Percentiles rank a stretch among this genome's conserved stretches.
Conservation (phyloP, 1,140 invertebrate species). For the Drosophila malerkotliana region DNA sequence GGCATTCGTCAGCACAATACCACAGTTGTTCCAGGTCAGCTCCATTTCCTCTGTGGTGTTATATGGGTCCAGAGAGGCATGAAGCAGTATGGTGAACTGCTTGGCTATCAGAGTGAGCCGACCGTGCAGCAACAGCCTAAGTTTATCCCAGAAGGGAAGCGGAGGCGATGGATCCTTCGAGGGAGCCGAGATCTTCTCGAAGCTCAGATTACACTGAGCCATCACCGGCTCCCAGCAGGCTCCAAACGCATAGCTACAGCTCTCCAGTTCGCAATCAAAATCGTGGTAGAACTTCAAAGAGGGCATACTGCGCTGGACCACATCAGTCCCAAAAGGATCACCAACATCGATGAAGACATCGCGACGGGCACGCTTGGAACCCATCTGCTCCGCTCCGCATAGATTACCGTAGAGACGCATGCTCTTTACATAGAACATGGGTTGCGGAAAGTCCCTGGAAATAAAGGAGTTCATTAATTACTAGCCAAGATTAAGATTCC, state of each 20-base stretch:
- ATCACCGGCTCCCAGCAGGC: conserved; percentile 99
- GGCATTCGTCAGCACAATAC: conserved; percentile 98
- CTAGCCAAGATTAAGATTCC: background rate
- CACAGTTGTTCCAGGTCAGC: conserved; percentile 95
- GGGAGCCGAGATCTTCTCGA: conserved; percentile 93
- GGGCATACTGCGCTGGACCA: conserved; percentile 94
- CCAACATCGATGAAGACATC: conserved; percentile 90
- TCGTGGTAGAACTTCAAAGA: conserved; percentile 99
- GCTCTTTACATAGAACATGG: conserved; percentile 92
- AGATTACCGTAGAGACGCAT: conserved; percentile 95
- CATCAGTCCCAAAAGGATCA: conserved; percentile 89
- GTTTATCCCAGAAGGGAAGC: conserved; percentile 99
- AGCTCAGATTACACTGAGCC: conserved; percentile 96
- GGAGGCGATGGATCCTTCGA: conserved; percentile 97
- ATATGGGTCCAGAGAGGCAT: conserved; percentile 98
- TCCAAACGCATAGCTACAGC: conserved; percentile 96
- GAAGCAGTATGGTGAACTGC: conserved; percentile 94
- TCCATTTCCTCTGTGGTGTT: conserved; percentile 99
- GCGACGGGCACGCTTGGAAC: conserved; percentile 90
- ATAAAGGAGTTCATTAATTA: background rate
- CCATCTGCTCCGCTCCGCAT: conserved; percentile 94
- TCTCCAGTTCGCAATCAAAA: conserved; percentile 96
- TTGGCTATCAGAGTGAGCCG: conserved; percentile 93
- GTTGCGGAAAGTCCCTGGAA: conserved; percentile 96
- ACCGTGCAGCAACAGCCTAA: conserved; percentile 96